A percentile compares a stretch with the other conserved stretches of the same genome.
Conservation (phyloP, 2,888 invertebrate genomes). For the Trichacis sp. region DNA sequence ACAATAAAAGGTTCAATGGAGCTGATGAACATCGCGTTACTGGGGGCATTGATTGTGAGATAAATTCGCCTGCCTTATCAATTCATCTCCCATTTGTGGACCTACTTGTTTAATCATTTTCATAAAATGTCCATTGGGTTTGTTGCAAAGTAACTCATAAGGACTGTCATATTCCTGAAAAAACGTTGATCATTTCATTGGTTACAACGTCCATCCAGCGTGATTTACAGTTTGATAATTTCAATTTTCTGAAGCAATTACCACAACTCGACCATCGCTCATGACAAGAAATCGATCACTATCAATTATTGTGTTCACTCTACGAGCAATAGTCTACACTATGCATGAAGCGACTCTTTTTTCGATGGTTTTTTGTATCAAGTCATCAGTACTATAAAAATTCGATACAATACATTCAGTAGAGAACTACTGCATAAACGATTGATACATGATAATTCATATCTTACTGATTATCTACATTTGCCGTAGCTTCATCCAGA, state of each 20-base stretch:
- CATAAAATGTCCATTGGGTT: slow-evolving; percentile 73
- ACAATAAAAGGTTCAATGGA: too few relatives aligned
- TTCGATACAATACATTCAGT: too few relatives aligned
- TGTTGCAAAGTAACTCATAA: slow-evolving; percentile 74
- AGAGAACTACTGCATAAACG: neutral
- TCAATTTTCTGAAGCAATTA: too few relatives aligned
- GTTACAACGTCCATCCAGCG: too few relatives aligned
- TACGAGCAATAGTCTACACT: slow-evolving; percentile 81
- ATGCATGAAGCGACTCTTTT: slow-evolving; percentile 73
- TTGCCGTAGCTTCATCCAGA: slow-evolving; percentile 79
- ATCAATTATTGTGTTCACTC: slow-evolving; percentile 81
- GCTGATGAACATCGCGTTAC: too few relatives aligned
- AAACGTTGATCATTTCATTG: neutral
- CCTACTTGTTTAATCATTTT: slow-evolving; percentile 82
- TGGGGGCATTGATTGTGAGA: neutral
- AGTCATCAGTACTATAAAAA: slow-evolving; percentile 70
- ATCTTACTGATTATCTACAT: slow-evolving; percentile 75
- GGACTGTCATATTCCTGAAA: slow-evolving; percentile 78
- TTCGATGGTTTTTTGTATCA: slow-evolving; percentile 74
- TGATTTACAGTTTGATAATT: neutral
- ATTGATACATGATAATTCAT: too few relatives aligned
- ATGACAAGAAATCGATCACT: neutral
- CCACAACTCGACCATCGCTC: too few relatives aligned
- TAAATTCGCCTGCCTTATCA: slow-evolving; percentile 69
- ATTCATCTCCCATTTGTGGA: slow-evolving; percentile 71